Evolutionary conservation across 2,888 invertebrate species (phyloP).

Genomic region (Dasypogon diadema): DNA sequence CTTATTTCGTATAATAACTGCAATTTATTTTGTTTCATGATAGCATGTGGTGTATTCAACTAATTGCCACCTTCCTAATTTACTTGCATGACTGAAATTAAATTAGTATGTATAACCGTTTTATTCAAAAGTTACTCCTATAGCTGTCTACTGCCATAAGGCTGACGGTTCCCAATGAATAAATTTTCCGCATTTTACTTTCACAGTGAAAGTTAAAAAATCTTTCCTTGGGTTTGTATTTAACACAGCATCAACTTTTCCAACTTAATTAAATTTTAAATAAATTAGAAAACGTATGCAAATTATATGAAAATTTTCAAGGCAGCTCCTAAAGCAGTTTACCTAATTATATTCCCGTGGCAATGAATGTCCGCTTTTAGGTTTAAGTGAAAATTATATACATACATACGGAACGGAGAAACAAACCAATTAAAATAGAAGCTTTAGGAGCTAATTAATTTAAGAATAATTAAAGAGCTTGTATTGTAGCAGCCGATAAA

Average conservation of each 20-base stretch:
- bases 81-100: background rate
- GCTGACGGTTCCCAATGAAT: slow-evolving; percentile 6
- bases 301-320: slow-evolving; percentile 7
- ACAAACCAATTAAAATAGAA: background rate
- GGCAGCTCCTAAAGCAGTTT: slow-evolving; percentile 9
- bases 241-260: slow-evolving; percentile 30
- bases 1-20: too few species aligned
- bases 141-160: background rate
- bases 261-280: slow-evolving; percentile 41
- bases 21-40: too few species aligned
- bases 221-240: slow-evolving; percentile 12
- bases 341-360: slow-evolving; percentile 31
- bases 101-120: background rate
- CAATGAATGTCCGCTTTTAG: slow-evolving; percentile 26
- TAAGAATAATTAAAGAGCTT: slow-evolving; percentile 20
- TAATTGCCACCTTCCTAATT: background rate
- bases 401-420: background rate
- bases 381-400: background rate
- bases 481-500: too few species aligned
- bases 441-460: slow-evolving; percentile 24
- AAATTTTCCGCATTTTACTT: slow-evolving; percentile 37
- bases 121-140: background rate
- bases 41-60: too few species aligned
- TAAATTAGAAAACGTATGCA: slow-evolving; percentile 38
- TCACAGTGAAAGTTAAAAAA: slow-evolving; percentile 21